phyloP scores from a whole-genome alignment of 1,140 invertebrate genomes.

The Drosophila novamexicana region DNA sequence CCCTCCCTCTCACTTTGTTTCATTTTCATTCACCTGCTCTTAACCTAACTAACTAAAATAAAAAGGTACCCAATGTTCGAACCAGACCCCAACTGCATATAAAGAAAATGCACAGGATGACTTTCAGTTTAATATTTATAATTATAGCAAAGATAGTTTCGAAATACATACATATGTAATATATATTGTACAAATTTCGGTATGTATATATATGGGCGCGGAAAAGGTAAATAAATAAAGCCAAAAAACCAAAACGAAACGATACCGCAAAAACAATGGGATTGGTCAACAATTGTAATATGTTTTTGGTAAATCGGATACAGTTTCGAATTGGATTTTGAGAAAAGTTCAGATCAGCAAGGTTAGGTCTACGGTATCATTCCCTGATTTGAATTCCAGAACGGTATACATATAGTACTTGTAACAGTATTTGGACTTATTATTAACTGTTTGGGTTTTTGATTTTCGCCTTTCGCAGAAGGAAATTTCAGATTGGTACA shows the following conservation, averaged over 20 bases:
- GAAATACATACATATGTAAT: constrained; percentile 29
- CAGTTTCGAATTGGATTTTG: neutral
- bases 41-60: neutral
- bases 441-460: constrained; percentile 33
- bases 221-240: neutral
- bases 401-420: constrained; percentile 29
- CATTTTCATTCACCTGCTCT: no score
- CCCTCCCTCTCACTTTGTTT: no score
- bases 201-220: neutral
- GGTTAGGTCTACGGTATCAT: constrained; percentile 1
- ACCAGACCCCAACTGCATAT: neutral
- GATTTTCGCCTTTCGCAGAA: constrained; percentile 14
- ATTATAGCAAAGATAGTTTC: constrained; percentile 27
- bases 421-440: constrained; percentile 12
- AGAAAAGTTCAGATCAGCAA: neutral
- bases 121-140: constrained; percentile 30
- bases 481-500: constrained; percentile 33
- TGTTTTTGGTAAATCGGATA: constrained; percentile 4
- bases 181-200: constrained; percentile 35
- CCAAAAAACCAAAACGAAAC: neutral
- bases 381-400: constrained; percentile 21
- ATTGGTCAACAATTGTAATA: neutral
- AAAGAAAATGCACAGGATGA: neutral
- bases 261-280: neutral
- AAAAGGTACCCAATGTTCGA: neutral